Evolutionary conservation across 2,797 vertebrate species (phyloP).

Genomic region (Scarus forsteni): DNA sequence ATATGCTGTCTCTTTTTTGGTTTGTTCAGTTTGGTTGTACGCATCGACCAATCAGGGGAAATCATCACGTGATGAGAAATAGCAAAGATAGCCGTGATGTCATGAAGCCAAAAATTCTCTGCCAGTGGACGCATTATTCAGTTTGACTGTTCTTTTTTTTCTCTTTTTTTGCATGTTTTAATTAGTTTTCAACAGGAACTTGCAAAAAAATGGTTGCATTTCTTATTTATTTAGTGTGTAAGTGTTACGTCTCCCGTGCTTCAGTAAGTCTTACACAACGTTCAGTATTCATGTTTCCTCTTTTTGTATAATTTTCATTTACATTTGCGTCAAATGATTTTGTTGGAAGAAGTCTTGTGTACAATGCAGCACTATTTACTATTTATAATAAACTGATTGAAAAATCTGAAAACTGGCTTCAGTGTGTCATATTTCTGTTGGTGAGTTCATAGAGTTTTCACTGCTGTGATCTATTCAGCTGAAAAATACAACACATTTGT

Average conservation of each 20-base stretch:
- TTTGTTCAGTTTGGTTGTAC: conserved; percentile 62
- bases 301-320: conserved; percentile 79
- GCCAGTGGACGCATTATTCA: conserved; percentile 66
- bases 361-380: conserved; percentile 99
- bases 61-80: conserved; percentile 50
- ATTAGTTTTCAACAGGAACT: conserved; percentile 65
- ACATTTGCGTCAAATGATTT: conserved; percentile 76
- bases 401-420: conserved; percentile 53
- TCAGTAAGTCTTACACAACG: conserved; percentile 86
- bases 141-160: conserved; percentile 56
- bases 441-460: neutral
- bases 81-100: conserved; percentile 58
- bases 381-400: conserved; percentile 96
- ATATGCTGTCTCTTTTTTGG: conserved; percentile 38
- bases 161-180: conserved; percentile 58
- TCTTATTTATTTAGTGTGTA: conserved; percentile 80
- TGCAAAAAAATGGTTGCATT: conserved; percentile 54
- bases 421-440: conserved; percentile 26
- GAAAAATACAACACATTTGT: too few relatives aligned
- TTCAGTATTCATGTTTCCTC: conserved; percentile 81
- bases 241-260: conserved; percentile 68
- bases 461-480: too few relatives aligned
- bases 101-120: conserved; percentile 72
- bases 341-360: conserved; percentile 94
- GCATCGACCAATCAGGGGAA: conserved; percentile 72